Conservation (phyloP, 2,888 invertebrate genomes). For the Parelbella ahira region DNA sequence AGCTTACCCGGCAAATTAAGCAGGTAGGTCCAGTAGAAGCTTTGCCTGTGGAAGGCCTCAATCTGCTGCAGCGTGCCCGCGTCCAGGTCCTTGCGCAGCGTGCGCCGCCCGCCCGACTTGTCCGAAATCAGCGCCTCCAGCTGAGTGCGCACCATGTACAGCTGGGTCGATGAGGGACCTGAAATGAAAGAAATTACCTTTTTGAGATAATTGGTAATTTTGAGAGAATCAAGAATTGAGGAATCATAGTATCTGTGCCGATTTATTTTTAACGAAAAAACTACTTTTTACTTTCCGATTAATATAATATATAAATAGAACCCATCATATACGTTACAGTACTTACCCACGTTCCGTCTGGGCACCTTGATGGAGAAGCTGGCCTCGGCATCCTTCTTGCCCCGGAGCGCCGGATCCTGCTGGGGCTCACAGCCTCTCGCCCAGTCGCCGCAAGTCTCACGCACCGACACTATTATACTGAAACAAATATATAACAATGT, state of each 20-base stretch:
- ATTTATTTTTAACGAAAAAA: too few species aligned
- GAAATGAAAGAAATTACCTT: constrained; percentile 16
- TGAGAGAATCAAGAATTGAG: too few species aligned
- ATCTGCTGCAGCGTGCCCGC: constrained; percentile 95
- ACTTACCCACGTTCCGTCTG: constrained; percentile 92
- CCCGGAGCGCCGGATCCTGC: constrained; percentile 94
- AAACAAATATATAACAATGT: constrained; percentile 2
- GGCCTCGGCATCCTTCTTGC: constrained; percentile 94
- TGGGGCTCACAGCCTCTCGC: constrained; percentile 93
- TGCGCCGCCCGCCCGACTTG: constrained; percentile 97
- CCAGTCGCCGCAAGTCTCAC: constrained; percentile 99
- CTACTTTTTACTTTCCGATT: too few species aligned
- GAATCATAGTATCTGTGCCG: too few species aligned
- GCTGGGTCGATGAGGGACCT: constrained; percentile 94
- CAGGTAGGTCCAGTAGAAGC: constrained; percentile 98
- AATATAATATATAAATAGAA: too few species aligned
- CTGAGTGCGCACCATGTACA: constrained; percentile 99
- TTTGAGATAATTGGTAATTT: too few species aligned
- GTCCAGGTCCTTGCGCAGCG: constrained; percentile 97
- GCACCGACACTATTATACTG: constrained; percentile 97
- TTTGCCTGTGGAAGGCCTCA: constrained; percentile 96
- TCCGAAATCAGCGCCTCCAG: constrained; percentile 98
- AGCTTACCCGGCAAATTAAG: constrained; percentile 93
- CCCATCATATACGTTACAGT: too few species aligned
- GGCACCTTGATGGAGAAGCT: constrained; percentile 96